Conservation (phyloP, 2,113 vertebrate species). For the Tautogolabrus adspersus region DNA sequence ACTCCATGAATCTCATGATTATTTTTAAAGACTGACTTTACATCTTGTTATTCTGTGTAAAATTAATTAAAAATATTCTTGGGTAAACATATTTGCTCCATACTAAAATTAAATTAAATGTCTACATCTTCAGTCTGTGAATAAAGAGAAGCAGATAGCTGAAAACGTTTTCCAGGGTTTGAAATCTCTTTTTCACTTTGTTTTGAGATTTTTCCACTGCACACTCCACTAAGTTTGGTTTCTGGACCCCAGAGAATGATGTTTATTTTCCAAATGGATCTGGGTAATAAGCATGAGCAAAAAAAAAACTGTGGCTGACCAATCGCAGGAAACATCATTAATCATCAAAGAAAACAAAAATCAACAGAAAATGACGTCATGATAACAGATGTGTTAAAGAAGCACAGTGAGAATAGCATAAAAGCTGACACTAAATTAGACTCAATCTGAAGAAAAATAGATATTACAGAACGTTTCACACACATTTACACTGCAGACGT, state of each 20-base stretch:
- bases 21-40: no score
- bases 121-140: no score
- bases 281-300: neutral
- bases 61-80: no score
- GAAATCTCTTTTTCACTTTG: neutral
- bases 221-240: constrained; percentile 8
- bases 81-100: no score
- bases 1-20: no score
- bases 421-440: neutral
- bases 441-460: neutral
- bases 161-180: neutral
- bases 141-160: no score
- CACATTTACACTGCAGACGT: neutral
- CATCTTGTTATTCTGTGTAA: no score
- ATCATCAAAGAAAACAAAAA: neutral
- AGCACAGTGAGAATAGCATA: neutral
- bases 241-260: neutral
- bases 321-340: constrained; percentile 2
- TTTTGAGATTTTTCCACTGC: neutral
- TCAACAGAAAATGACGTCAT: constrained; percentile 1
- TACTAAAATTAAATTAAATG: neutral
- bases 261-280: neutral
- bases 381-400: neutral
- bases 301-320: constrained; percentile 12
- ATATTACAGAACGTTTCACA: neutral